phyloP scores from a whole-genome alignment of 2,797 vertebrate genomes.

The Argyrosomus regius region DNA sequence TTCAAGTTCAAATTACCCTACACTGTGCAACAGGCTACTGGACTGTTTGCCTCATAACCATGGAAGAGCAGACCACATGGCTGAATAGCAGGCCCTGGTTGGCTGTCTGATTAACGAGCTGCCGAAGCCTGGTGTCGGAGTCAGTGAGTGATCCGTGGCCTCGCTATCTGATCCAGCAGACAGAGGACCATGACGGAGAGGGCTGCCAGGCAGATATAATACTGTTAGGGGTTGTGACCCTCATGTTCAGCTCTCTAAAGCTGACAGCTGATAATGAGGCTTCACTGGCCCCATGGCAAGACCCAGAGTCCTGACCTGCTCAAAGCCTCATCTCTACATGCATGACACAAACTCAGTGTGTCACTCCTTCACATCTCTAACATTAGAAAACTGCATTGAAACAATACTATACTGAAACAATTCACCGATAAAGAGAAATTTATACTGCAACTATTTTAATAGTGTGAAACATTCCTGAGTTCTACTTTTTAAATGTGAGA shows the following conservation, averaged over 20 bases:
- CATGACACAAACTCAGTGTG: slow-evolving; percentile 11
- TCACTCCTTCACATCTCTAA: slow-evolving; percentile 3
- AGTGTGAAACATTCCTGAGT: not conserved
- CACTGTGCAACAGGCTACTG: not conserved
- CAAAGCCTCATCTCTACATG: slow-evolving; percentile 41
- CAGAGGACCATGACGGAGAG: slow-evolving; percentile 85
- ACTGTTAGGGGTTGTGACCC: slow-evolving; percentile 82
- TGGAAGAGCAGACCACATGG: slow-evolving; percentile 31
- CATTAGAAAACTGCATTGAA: slow-evolving; percentile 1
- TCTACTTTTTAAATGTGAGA: not conserved
- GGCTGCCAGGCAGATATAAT: slow-evolving; percentile 84
- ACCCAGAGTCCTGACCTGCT: slow-evolving; percentile 64
- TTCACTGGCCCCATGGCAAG: slow-evolving; percentile 49
- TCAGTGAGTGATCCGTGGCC: slow-evolving; percentile 79
- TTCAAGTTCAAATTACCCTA: not conserved
- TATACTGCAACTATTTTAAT: not conserved
- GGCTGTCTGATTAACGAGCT: slow-evolving; percentile 81
- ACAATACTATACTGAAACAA: not conserved
- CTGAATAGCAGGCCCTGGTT: slow-evolving; percentile 53
- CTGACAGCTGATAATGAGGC: slow-evolving; percentile 83
- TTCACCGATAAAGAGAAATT: not conserved
- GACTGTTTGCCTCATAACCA: not conserved
- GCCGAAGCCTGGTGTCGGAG: slow-evolving; percentile 73
- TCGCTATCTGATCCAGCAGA: slow-evolving; percentile 85
- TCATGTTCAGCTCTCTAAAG: slow-evolving; percentile 78